These are phyloP conservation scores for Cremastinae sp. DNA, from an alignment of 2,888 invertebrate genomes.

Conservation along the genomic window DNA sequence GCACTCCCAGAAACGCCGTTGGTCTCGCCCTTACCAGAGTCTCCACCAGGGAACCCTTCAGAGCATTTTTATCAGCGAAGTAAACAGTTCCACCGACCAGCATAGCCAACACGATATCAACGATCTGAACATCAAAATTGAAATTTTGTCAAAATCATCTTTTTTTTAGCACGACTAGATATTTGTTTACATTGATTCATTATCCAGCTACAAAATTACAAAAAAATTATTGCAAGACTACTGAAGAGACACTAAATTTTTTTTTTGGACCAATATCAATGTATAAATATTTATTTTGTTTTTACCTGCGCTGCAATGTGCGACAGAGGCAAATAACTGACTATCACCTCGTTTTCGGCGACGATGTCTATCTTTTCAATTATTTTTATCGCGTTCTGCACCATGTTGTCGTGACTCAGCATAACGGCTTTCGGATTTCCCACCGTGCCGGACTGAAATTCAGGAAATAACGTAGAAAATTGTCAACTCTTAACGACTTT, in stretches of 20 bases:
- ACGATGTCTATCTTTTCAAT: constrained; percentile 82
- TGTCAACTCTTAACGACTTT: background rate
- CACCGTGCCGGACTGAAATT: constrained; percentile 89
- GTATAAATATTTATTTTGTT: background rate
- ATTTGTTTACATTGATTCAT: too few species aligned
- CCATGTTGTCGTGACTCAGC: constrained; percentile 94
- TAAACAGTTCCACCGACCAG: constrained; percentile 86
- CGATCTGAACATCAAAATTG: constrained; percentile 81
- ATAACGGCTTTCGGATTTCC: constrained; percentile 96
- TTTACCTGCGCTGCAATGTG: constrained; percentile 94
- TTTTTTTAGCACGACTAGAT: background rate
- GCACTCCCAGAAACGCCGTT: constrained; percentile 93
- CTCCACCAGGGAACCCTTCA: constrained; percentile 90
- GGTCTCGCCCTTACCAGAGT: constrained; percentile 90
- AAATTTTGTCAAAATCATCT: constrained; percentile 4
- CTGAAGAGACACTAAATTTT: too few species aligned
- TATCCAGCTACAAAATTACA: too few species aligned
- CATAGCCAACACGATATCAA: constrained; percentile 89
- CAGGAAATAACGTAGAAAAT: background rate
- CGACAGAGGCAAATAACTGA: constrained; percentile 93
- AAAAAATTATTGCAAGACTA: too few species aligned
- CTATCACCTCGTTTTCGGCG: constrained; percentile 83
- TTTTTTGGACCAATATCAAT: too few species aligned
- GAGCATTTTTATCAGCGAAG: constrained; percentile 95
- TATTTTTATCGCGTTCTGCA: constrained; percentile 85